These are phyloP conservation scores for Cyanoliseus patagonus DNA, from an alignment of 2,113 vertebrate species.

Conservation along the genomic window DNA sequence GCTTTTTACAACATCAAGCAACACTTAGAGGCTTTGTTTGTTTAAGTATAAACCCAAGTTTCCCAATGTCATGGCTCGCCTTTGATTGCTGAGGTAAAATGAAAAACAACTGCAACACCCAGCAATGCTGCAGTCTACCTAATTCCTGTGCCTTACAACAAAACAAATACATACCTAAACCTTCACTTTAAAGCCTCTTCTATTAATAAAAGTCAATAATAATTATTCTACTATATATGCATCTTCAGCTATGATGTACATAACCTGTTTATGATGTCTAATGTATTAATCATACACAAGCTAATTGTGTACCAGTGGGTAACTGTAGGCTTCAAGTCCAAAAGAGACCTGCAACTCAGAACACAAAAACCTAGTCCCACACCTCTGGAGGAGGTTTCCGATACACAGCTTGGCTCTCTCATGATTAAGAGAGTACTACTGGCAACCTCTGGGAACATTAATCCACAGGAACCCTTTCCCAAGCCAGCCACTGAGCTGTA, in stretches of 20 bases:
- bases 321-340: not conserved
- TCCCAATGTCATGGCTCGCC: not conserved
- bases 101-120: not conserved
- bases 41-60: not conserved
- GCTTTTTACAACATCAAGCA: not conserved
- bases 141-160: not conserved
- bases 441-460: not conserved
- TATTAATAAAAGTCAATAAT: not conserved
- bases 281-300: not conserved
- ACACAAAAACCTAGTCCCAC: not conserved
- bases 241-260: not conserved
- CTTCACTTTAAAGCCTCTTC: not conserved
- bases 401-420: not conserved
- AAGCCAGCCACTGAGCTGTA: not conserved
- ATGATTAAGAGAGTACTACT: not conserved
- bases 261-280: not conserved
- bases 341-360: not conserved
- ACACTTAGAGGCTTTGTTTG: not conserved
- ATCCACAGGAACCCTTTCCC: not conserved
- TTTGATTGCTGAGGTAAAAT: not conserved
- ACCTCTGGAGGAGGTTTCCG: not conserved
- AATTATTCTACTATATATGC: rapidly evolving
- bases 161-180: not conserved
- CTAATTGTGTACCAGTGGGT: not conserved
- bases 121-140: not conserved